Base-by-base conservation (phyloP, 1,140 invertebrate genomes). In the Cydia fagiglandana region DNA sequence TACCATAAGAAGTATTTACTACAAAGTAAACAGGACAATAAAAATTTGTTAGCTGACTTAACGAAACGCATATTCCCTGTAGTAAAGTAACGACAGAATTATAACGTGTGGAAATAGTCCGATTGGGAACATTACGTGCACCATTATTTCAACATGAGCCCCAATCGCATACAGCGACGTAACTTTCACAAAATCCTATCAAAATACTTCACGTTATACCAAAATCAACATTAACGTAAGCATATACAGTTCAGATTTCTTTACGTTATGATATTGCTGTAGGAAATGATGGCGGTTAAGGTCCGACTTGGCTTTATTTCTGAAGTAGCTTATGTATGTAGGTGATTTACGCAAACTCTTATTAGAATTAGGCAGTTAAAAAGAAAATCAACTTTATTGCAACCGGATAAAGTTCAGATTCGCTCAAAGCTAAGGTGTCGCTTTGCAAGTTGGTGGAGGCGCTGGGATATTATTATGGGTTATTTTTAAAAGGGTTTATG, bases 101-200 rank as follows among this genome's bases (percentile, higher is more conserved):
- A 56, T 56, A 56, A 56, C 53, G 53, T 56, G 53, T 56, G 53
- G 17, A 56, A 56, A 17, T 56, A 5, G 53, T 9, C n/a, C 53
- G n/a, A 17, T 56, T 56, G 53, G 53, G 53, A 17, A 56, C 53
- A 56, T 56, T 56, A 56, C 53, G 53, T n/a, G 53, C 53, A 56
- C 50, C 53, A 56, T 56, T 56, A 56, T 56, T 56, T 56, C 17
- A 56, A 56, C 53, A 56, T 56, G 53, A 56, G 53, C 53, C 53
- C 53, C 15, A 56, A 56, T 56, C 4, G 53, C 50, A 56, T 56
- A 56, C 50, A 9, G n/a, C 50, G n/a, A 15, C n/a, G 53, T 9
- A 17, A 20, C n/a, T 56, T 4, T 17, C 53, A n/a, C 15, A 56
- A 56, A 56, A n/a, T 17, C 53, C n/a, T 56, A 56, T 56, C 53